Evolutionary conservation across 2,113 vertebrate genomes (phyloP), one percentile per base, ranked within the genome.

Genomic region (Sander lucioperca): DNA sequence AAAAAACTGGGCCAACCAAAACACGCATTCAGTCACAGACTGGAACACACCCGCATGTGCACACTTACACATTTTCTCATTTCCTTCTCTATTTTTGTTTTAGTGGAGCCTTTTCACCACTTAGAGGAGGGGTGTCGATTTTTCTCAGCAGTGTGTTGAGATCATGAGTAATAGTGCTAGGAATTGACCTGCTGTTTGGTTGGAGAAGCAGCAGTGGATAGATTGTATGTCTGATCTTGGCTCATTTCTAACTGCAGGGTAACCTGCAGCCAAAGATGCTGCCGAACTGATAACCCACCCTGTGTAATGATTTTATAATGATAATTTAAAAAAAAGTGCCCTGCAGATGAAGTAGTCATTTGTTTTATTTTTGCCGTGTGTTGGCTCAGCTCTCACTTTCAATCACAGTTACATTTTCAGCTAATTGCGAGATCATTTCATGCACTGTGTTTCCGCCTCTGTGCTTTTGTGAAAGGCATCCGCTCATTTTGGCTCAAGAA

Each of bases 221-320:
- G 77, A 86, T 76, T 85, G 70, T 1, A 7, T 1, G 36, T 77
- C 59, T 79, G 70, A 86, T 84, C 57, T 66, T 0, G 1, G 59
- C 61, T 67, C 59, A 47, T 79, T 74, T 74, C 73, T 63, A 8
- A 25, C 62, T 15, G 54, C 5, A 45, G n/a, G 25, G 30, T 15
- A 80, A 78, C 76, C 74, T 64, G 47, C 70, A 80, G 67, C 33
- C 56, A 61, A 43, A 74, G 59, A 57, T 19, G 27, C 62, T 47
- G 36, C 58, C 6, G 2, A 23, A 62, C 13, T 77, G 48, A 80
- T 65, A 50, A 43, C 57, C 51, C 78, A 6, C 66, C 58, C 23
- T 13, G 14, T 61, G 11, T 70, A 73, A 87, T 72, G 54, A 53
- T 51, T 84, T 77, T 73, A 50, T 68, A 70, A 85, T 79, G 74